Evolutionary conservation across 2,888 invertebrate species (phyloP), one percentile per base, ranked within the genome.

Genomic region (Dasysyrphus albostriatus): DNA sequence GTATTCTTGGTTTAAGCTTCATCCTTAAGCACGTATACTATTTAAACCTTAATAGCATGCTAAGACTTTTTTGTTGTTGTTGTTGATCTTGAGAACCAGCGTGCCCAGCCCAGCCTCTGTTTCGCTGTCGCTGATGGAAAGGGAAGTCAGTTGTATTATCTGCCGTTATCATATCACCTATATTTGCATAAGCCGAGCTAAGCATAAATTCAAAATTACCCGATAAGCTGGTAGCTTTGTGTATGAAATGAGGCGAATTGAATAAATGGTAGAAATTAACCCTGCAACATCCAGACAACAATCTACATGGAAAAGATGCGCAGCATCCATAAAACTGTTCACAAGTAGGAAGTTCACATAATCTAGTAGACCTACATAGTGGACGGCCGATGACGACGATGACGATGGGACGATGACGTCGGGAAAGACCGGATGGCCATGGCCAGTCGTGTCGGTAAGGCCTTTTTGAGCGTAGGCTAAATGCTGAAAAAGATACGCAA

Each of bases 141-240:
- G 44, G 14, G 16, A 70, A 63, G 85, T 85, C 85, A 79, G 82
- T 82, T 77, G 87, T 70, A 75, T 75, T 80, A 70, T 75, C 76
- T 61, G 74, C 78, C 83, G 87, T 87, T 87, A 87, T 87, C 87
- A 87, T 83, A 87, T 87, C 83, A 75, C 74, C 70, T 75, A 87
- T 83, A 87, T 87, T 87, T 87, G 87, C 87, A 87, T 87, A 87
- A 74, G 49, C 63, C 63, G 70, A 87, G 59, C 70, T 83, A 59
- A 75, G 78, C 74, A 87, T 87, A 87, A 83, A 87, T 87, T 83
- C 74, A 78, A 75, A 85, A 85, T 49, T 81, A 14, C 29, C 44
- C 72, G 78, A 83, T 83, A 79, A 78, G 65, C 78, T 42, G 2
- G 24, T 24, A 42, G 16, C 0, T 34, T 34, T 49, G 10, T 65